Evolutionary conservation across 2,113 vertebrate species (phyloP).

Genomic region (Pithys albifrons): DNA sequence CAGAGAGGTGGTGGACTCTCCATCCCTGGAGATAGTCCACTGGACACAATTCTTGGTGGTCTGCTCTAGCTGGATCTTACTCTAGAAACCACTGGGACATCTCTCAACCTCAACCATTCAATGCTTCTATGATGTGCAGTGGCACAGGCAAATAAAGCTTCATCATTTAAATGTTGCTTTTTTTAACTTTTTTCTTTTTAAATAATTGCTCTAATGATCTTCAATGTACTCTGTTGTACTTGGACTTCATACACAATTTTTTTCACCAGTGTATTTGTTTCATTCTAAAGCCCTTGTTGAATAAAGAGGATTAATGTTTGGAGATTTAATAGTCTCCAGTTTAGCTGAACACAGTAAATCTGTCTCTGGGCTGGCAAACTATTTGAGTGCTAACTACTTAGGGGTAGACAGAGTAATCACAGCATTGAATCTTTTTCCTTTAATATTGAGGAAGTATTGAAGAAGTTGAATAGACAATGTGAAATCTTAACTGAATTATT

Average conservation of each 20-base stretch:
- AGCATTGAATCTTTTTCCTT: background rate
- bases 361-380: background rate
- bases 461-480: background rate
- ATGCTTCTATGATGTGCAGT: background rate
- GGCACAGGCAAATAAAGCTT: background rate
- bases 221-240: background rate
- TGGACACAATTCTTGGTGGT: background rate
- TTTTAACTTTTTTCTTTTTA: background rate
- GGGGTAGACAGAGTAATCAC: background rate
- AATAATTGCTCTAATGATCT: background rate
- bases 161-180: background rate
- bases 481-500: background rate
- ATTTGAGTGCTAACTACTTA: background rate
- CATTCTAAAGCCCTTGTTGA: background rate
- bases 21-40: background rate
- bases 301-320: slow-evolving; percentile 33
- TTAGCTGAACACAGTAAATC: slow-evolving; percentile 34
- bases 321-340: background rate
- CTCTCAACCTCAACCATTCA: background rate
- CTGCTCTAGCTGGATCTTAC: background rate
- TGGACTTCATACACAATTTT: background rate
- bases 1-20: background rate
- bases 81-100: background rate
- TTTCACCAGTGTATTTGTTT: background rate
- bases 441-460: background rate